These are phyloP conservation scores for Hippasteria phrygiana DNA, from an alignment of 53 echinoderm and acorn worm genomes.

Conservation along the genomic window DNA sequence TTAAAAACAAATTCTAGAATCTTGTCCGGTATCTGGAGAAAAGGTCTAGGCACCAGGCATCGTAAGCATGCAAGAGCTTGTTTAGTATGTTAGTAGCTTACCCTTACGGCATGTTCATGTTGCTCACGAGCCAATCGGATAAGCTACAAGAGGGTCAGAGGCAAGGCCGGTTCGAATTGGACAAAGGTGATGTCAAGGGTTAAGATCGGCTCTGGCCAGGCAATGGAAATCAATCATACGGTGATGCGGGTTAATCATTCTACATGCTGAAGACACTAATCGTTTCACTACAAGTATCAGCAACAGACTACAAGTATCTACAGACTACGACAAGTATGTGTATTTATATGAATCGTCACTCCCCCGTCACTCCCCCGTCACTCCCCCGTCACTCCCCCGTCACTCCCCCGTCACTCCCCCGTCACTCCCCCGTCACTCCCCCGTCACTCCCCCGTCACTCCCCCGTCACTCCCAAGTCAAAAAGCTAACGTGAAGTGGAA, in stretches of 20 bases:
- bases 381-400: too few relatives aligned
- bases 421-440: too few relatives aligned
- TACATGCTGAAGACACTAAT: not conserved
- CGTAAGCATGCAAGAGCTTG: not conserved
- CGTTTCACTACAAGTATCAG: not conserved
- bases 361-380: too few relatives aligned
- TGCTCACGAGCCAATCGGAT: constrained; percentile 62
- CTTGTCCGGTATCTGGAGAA: not conserved
- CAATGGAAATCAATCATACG: constrained; percentile 26
- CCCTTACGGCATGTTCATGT: constrained; percentile 42
- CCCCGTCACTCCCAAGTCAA: too few relatives aligned
- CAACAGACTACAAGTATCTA: too few relatives aligned
- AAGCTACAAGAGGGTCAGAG: constrained; percentile 34
- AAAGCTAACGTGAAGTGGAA: too few relatives aligned
- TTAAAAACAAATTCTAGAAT: not conserved
- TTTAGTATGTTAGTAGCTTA: constrained; percentile 37
- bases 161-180: too few relatives aligned
- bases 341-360: too few relatives aligned
- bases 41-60: not conserved
- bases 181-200: constrained; percentile 41
- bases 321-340: too few relatives aligned
- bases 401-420: too few relatives aligned
- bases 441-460: too few relatives aligned
- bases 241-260: constrained; percentile 11
- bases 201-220: constrained; percentile 21